Evolutionary conservation across 2,888 invertebrate genomes (phyloP).

Genomic region (Brachyptera risi): DNA sequence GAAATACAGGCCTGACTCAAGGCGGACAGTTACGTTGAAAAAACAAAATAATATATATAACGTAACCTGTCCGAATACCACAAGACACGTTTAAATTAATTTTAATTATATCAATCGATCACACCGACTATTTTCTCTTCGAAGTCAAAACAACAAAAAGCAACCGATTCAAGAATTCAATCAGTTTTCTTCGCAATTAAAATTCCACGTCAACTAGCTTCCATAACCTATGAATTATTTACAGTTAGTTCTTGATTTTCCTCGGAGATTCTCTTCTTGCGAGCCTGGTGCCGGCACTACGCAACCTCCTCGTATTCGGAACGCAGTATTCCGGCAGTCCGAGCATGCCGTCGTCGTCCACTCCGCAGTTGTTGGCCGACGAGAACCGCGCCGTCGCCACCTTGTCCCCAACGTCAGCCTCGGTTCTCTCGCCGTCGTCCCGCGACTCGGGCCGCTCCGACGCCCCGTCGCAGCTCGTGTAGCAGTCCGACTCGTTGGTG

Average conservation of each 20-base stretch:
- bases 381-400: not conserved
- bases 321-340: not conserved
- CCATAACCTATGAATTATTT: not conserved
- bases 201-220: not conserved
- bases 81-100: no score
- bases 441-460: not conserved
- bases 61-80: no score
- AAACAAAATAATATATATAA: no score
- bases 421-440: not conserved
- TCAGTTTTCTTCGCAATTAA: not conserved
- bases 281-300: not conserved
- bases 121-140: no score
- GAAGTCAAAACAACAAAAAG: not conserved
- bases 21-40: no score
- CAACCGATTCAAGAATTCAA: not conserved
- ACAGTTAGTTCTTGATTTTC: not conserved
- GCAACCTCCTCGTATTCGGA: not conserved
- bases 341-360: not conserved
- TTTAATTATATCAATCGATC: no score
- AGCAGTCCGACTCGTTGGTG: not conserved
- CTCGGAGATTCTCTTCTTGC: slow-evolving; percentile 4
- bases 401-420: not conserved
- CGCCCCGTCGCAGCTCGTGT: not conserved
- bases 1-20: no score
- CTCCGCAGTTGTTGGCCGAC: not conserved